Evolutionary conservation across 1,140 invertebrate species (phyloP).

Genomic region (Schlechtendalia chinensis): DNA sequence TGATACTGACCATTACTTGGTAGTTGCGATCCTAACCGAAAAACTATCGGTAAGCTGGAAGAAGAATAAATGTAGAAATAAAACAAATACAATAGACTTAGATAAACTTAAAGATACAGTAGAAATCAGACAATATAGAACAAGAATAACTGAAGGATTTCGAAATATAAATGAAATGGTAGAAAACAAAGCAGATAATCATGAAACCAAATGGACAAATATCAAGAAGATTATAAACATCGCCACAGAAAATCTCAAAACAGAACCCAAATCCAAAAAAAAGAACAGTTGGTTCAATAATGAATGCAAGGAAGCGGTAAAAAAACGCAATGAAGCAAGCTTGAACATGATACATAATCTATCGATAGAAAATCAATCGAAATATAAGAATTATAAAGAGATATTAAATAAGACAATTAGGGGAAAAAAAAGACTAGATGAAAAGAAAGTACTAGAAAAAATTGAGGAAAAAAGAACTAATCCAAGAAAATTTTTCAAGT

Average conservation of each 20-base stretch:
- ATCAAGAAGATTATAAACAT: neutral
- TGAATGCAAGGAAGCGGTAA: conserved; percentile 12
- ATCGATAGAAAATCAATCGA: neutral
- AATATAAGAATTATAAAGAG: conserved; percentile 24
- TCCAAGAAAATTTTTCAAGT: no score
- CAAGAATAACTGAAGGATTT: conserved; percentile 9
- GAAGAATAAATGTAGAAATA: no score
- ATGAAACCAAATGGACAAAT: conserved; percentile 3
- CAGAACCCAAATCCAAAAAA: neutral
- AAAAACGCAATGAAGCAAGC: conserved; percentile 13
- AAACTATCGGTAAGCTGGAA: no score
- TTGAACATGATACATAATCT: neutral
- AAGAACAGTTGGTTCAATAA: conserved; percentile 24
- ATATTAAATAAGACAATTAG: conserved; percentile 17
- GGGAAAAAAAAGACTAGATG: conserved; percentile 5
- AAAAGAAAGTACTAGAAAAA: conserved; percentile 20
- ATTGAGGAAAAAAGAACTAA: no score
- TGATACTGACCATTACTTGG: no score
- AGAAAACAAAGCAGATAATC: conserved; percentile 18
- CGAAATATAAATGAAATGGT: conserved; percentile 14
- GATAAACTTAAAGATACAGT: conserved; percentile 1
- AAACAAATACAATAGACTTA: no score
- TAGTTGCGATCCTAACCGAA: no score
- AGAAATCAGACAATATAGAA: conserved; percentile 17
- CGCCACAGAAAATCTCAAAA: neutral